A percentile compares a stretch with the other conserved stretches of the same genome.
Conservation (phyloP, 2,113 vertebrate genomes). For the Phoxinus phoxinus region DNA sequence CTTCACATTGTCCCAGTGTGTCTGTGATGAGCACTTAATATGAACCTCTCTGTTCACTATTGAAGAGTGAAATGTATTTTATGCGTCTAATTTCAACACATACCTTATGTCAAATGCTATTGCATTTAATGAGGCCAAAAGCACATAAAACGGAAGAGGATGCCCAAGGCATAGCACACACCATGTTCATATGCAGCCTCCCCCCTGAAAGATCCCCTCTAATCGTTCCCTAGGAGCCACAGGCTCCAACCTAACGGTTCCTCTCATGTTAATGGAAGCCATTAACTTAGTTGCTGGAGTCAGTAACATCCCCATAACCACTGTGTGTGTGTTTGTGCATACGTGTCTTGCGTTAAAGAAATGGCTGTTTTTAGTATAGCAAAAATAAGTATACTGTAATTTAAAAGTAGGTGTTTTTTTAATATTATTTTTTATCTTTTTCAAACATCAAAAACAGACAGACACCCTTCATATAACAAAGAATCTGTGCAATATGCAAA, state of each 20-base stretch:
- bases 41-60: neutral
- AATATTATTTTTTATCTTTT: too few relatives aligned
- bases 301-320: neutral
- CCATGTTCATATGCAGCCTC: neutral
- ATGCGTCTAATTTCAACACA: constrained; percentile 4
- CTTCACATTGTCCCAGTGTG: neutral
- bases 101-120: constrained; percentile 21
- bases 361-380: neutral
- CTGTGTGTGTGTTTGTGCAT: constrained; percentile 14
- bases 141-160: constrained; percentile 16
- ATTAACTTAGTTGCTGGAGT: constrained; percentile 16
- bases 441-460: too few relatives aligned
- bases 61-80: neutral
- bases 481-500: too few relatives aligned
- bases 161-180: neutral
- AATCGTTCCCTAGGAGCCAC: constrained; percentile 6
- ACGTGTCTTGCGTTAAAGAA: neutral
- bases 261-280: constrained; percentile 35
- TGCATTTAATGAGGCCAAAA: constrained; percentile 32
- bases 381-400: neutral
- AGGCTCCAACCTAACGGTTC: constrained; percentile 17
- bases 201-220: constrained; percentile 19
- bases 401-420: neutral
- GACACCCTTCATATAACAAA: too few relatives aligned
- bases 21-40: neutral